Evolutionary conservation across 2,888 invertebrate genomes (phyloP).

Genomic region (Latheticus oryzae): DNA sequence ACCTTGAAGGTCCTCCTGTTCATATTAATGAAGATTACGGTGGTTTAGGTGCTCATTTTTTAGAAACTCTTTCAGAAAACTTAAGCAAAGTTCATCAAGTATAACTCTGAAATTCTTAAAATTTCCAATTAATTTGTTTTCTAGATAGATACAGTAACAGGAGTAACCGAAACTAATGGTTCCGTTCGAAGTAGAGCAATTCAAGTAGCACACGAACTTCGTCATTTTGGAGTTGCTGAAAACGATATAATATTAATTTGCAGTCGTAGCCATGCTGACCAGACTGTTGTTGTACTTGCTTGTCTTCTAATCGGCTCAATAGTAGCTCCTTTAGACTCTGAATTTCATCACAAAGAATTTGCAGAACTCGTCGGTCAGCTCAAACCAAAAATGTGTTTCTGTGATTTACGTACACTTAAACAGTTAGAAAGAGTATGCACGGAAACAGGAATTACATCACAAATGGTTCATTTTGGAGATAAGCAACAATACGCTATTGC

Average conservation of each 20-base stretch:
- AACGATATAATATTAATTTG: slow-evolving; percentile 57
- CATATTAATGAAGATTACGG: slow-evolving; percentile 41
- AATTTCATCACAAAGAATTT: slow-evolving; percentile 51
- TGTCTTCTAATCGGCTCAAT: slow-evolving; percentile 56
- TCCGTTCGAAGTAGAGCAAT: slow-evolving; percentile 54
- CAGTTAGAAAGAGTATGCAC: slow-evolving; percentile 51
- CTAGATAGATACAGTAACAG: slow-evolving; percentile 57
- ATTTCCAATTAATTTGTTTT: slow-evolving; percentile 5
- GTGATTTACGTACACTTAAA: slow-evolving; percentile 54
- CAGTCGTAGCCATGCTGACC: slow-evolving; percentile 56
- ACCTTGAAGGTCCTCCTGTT: slow-evolving; percentile 13
- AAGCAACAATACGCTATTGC: slow-evolving; percentile 45
- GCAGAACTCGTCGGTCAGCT: slow-evolving; percentile 49
- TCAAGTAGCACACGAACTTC: slow-evolving; percentile 55
- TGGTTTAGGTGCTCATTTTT: slow-evolving; percentile 55
- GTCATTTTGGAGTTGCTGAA: slow-evolving; percentile 46
- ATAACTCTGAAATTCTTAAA: slow-evolving; percentile 2
- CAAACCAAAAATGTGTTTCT: slow-evolving; percentile 59
- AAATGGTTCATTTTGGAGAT: slow-evolving; percentile 49
- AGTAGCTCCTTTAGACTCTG: slow-evolving; percentile 57
- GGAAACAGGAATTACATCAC: slow-evolving; percentile 38
- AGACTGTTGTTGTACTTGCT: slow-evolving; percentile 57
- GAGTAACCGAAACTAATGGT: slow-evolving; percentile 57
- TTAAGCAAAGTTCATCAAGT: slow-evolving; percentile 58
- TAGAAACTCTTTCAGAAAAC: slow-evolving; percentile 47